Percentiles rank a stretch among this genome's conserved stretches.
phyloP scores from a whole-genome alignment of 2,797 vertebrate genomes.

The Scolopax bukidnonensis region DNA sequence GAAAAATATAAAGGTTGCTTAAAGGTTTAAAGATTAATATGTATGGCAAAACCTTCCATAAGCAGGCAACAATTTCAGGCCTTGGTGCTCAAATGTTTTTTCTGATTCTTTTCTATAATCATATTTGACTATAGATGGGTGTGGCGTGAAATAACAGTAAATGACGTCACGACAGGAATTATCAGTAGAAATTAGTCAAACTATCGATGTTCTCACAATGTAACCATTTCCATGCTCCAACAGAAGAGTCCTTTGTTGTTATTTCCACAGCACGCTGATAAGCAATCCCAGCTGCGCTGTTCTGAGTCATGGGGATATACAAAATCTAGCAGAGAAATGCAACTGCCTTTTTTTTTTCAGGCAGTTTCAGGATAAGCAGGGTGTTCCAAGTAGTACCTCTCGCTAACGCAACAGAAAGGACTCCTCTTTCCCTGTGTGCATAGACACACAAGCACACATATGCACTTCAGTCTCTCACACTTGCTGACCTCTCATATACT shows the following conservation, averaged over 20 bases:
- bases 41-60: background rate
- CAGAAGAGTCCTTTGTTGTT: background rate
- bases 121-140: background rate
- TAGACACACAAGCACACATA: background rate
- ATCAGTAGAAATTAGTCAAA: constrained; percentile 44
- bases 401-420: background rate
- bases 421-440: background rate
- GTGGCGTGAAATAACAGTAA: background rate
- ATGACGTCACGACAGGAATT: constrained; percentile 39
- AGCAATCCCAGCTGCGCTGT: background rate
- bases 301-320: background rate
- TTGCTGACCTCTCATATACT: background rate
- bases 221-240: background rate
- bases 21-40: background rate
- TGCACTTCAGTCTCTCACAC: background rate
- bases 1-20: background rate
- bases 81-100: background rate
- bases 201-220: background rate
- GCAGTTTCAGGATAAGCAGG: background rate
- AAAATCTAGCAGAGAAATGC: background rate
- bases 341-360: background rate
- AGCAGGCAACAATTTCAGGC: background rate
- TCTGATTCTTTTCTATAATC: background rate
- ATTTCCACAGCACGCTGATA: background rate
- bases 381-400: background rate